A percentile compares a stretch with the other conserved stretches of the same genome.
phyloP scores from a whole-genome alignment of 2,113 vertebrate genomes.

The Ceratotherium simum region DNA sequence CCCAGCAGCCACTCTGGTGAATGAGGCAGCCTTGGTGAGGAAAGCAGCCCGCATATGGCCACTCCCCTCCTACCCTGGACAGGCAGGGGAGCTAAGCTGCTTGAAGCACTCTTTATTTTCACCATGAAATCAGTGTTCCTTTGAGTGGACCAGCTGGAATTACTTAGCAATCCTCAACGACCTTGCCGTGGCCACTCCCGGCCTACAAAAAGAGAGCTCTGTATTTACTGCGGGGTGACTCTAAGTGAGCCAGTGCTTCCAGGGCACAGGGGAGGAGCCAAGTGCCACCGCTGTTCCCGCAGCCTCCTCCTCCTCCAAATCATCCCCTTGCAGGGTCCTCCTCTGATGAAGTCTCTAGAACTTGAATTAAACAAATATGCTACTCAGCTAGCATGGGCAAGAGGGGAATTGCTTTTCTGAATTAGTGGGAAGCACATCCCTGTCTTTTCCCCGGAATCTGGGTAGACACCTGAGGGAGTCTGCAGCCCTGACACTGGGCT shows the following conservation, averaged over 20 bases:
- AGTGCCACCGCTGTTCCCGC: background rate
- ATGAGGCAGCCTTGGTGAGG: background rate
- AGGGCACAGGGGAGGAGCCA: background rate
- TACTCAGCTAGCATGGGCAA: background rate
- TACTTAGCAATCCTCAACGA: background rate
- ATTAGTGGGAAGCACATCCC: background rate
- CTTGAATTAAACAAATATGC: background rate
- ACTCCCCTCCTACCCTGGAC: background rate
- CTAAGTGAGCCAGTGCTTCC: background rate
- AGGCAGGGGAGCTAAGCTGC: background rate
- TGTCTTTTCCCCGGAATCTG: background rate
- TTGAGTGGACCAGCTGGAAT: background rate
- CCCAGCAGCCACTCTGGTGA: background rate
- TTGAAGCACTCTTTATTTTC: background rate
- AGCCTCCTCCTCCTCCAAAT: background rate
- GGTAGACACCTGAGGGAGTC: background rate
- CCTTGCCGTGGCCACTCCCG: background rate
- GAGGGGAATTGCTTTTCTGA: background rate
- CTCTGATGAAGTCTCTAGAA: background rate
- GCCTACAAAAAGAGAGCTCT: background rate
- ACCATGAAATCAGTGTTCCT: background rate
- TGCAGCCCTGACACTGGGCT: background rate
- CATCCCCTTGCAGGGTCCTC: too few species aligned
- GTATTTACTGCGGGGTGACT: background rate
- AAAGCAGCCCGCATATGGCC: rapidly evolving